Conservation (phyloP, 2,113 vertebrate genomes). For the Sialia sialis region DNA sequence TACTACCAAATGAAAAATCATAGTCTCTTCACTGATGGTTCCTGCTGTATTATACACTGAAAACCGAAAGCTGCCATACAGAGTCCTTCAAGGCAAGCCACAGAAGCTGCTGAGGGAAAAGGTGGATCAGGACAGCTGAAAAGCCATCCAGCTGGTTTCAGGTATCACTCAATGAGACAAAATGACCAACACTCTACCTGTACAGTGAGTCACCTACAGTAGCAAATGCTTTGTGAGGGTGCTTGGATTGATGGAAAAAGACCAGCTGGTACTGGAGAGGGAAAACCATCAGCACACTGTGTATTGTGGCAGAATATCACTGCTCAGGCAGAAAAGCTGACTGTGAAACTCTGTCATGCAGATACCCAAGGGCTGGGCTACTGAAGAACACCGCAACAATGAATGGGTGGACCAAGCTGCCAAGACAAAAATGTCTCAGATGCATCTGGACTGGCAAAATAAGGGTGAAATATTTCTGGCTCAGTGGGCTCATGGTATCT, state of each 20-base stretch:
- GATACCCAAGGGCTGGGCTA: neutral
- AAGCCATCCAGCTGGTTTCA: neutral
- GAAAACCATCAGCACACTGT: neutral
- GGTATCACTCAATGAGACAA: neutral
- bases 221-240: neutral
- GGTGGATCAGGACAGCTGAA: neutral
- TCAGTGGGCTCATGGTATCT: too few species aligned
- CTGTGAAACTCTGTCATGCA: neutral
- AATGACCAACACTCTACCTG: neutral
- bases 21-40: neutral
- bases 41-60: neutral
- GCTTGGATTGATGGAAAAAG: neutral
- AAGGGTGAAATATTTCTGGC: neutral
- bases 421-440: neutral
- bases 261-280: neutral
- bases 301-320: neutral
- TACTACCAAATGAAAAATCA: neutral
- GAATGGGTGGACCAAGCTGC: neutral
- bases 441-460: neutral
- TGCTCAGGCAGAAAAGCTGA: rapidly evolving
- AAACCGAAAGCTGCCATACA: rapidly evolving
- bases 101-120: neutral
- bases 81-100: neutral
- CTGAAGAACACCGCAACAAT: neutral
- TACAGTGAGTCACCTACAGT: neutral